Percentiles rank a stretch among this genome's conserved stretches.
phyloP scores from a whole-genome alignment of 2,888 invertebrate species.

The Catotricha subobsoleta region DNA sequence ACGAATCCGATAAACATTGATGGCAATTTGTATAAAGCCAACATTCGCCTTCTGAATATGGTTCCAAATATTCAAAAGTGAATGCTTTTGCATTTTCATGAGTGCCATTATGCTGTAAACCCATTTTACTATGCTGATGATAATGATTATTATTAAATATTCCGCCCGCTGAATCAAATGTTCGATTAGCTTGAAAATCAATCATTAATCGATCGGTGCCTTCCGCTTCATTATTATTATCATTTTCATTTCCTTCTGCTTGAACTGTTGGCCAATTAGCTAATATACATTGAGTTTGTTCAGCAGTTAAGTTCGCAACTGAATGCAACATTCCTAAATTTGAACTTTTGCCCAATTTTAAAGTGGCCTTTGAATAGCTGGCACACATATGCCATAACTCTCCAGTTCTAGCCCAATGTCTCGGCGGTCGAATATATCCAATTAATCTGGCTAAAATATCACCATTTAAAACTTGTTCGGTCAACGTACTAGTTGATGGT shows the following conservation, averaged over 20 bases:
- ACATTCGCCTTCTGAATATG: constrained; percentile 67
- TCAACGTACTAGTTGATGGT: constrained; percentile 41
- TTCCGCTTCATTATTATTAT: constrained; percentile 23
- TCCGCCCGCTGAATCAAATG: constrained; percentile 19
- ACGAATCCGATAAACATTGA: constrained; percentile 70
- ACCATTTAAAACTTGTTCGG: constrained; percentile 48
- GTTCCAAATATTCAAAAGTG: constrained; percentile 77
- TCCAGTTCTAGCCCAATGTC: constrained; percentile 45
- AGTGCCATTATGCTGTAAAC: constrained; percentile 54
- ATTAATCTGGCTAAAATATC: constrained; percentile 49
- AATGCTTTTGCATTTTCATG: constrained; percentile 64
- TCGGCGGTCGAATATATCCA: constrained; percentile 69
- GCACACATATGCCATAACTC: constrained; percentile 62
- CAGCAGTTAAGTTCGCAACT: constrained; percentile 45
- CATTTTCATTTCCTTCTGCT: neutral
- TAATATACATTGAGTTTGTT: constrained; percentile 48
- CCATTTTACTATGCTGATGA: constrained; percentile 58
- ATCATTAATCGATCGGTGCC: constrained; percentile 34
- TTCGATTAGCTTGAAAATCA: constrained; percentile 49
- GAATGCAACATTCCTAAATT: constrained; percentile 22
- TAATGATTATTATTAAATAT: neutral
- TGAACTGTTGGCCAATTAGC: constrained; percentile 44
- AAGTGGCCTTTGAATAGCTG: constrained; percentile 53
- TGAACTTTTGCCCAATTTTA: constrained; percentile 34
- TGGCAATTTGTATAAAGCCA: constrained; percentile 63